phyloP scores from a whole-genome alignment of 2,888 invertebrate genomes.

The Seira ritae region DNA sequence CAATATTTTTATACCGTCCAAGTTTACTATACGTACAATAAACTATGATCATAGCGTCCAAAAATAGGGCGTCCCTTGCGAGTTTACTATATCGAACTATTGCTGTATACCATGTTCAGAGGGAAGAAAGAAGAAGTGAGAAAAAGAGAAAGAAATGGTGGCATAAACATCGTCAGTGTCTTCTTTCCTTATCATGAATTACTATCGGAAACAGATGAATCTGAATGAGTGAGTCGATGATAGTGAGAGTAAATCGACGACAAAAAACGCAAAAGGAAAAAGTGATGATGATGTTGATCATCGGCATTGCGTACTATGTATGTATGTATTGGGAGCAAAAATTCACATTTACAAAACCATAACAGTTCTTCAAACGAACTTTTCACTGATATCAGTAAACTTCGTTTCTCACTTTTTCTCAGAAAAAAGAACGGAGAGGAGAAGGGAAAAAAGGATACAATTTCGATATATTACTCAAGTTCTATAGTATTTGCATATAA shows the following conservation, averaged over 20 bases:
- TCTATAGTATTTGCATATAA: background rate
- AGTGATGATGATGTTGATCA: constrained; percentile 23
- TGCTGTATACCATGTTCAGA: too few relatives aligned
- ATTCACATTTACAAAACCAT: constrained; percentile 10
- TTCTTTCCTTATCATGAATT: constrained; percentile 22
- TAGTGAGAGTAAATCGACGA: constrained; percentile 31
- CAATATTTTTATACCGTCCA: too few relatives aligned
- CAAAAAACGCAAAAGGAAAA: constrained; percentile 22
- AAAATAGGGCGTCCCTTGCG: too few relatives aligned
- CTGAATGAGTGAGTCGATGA: constrained; percentile 47
- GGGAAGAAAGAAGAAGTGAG: background rate
- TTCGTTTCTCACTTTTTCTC: constrained; percentile 9
- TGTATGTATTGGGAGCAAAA: constrained; percentile 23
- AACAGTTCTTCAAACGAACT: constrained; percentile 6
- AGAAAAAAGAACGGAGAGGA: background rate
- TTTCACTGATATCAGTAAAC: constrained; percentile 21
- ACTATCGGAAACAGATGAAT: constrained; percentile 47
- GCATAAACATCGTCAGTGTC: constrained; percentile 22
- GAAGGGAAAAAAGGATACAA: background rate
- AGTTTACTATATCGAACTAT: too few relatives aligned
- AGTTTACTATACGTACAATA: too few relatives aligned
- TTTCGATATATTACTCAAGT: constrained; percentile 3
- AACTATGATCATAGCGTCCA: too few relatives aligned
- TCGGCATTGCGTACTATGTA: constrained; percentile 21
- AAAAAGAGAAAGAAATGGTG: constrained; percentile 15